Base-by-base conservation (phyloP, 1,140 invertebrate genomes). In the Trinorchestia longiramus region DNA sequence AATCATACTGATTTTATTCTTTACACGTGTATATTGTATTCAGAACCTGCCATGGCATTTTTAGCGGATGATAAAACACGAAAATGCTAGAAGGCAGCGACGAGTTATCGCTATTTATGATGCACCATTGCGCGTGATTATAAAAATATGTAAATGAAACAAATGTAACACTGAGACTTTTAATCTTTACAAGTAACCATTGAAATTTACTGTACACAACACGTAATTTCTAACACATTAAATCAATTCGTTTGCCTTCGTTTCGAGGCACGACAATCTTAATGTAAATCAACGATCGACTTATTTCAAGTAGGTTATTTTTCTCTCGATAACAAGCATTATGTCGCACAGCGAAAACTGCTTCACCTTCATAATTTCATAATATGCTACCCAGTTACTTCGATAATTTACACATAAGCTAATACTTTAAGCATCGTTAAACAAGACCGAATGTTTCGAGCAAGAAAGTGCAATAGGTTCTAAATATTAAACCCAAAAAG, bases 161-260 rank as follows among this genome's bases (percentile, higher is more conserved):
- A 90, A 90, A 90, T 42, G 41, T 8, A 41, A 43, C n/a, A 90
- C 43, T 8, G 15, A 90, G 43, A 43, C 15, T 90, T 90, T 90
- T 90, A 90, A 90, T 90, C 88, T 90, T 90, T 90, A 90, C n/a
- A 90, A 42, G 8, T 90, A 90, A 90, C 88, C 88, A 90, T 28
- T 28, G 11, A 90, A 41, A 90, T 90, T 90, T 90, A 90, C 88
- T 90, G 88, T 90, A 90, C 88, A 90, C 88, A 90, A 90, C 88
- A 90, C 88, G 28, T 90, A 90, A 90, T 41, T 42, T 90, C 43
- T 41, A 90, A 42, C n/a, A 90, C 88, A 90, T 90, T 77, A 90
- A 90, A 41, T 90, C 43, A 43, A 90, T 90, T 90, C 88, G 43
- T 17, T 41, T 43, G 43, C 43, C 43, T 41, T 43, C 43, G 28